Evolutionary conservation across 2,888 invertebrate genomes (phyloP), one percentile per base, ranked within the genome.

Genomic region (Mamestra brassicae): DNA sequence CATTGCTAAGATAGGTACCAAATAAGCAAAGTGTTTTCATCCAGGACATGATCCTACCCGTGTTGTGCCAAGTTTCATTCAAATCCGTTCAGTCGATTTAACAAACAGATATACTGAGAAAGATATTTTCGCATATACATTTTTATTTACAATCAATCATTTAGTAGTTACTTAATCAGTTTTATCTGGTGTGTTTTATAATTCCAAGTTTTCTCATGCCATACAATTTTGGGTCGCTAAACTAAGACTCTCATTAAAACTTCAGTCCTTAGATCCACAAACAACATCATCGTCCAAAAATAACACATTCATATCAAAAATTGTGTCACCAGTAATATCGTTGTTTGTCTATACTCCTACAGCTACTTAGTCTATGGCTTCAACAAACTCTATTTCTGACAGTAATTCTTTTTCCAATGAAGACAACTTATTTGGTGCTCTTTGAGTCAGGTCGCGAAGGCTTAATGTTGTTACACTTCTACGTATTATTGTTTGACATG

Each of bases 351-450:
- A n/a, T 45, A 3, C 45, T 57, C 15, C 10, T 0, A 15, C n/a
- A 17, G 4, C 36, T 26, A 47, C 36, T 4, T 52, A 50, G 55
- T 34, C 45, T 78, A 52, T 52, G 81, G 62, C 54, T 55, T 61
- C 45, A 17, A 65, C 61, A 1, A 66, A 78, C 57, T 63, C 36
- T 50, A 52, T 65, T 82, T 15, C 55, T 52, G 55, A 57, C 71
- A 71, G 79, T 83, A 80, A 83, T 80, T 83, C 72, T 52, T 42
- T 79, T 71, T 64, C 38, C 58, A 36, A 78, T 34, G 54, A 45
- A 67, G 45, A n/a, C 34, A 78, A 79, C 72, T 83, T 83, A 52
- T 71, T 80, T 55, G 60, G 65, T 65, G 15, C 26, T 45, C 84
- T 83, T 71, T 71, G 84, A 78, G 62, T 47, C 65, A 11, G 52